Evolutionary conservation across 2,113 vertebrate genomes (phyloP).

Genomic region (Platysteira castanea): DNA sequence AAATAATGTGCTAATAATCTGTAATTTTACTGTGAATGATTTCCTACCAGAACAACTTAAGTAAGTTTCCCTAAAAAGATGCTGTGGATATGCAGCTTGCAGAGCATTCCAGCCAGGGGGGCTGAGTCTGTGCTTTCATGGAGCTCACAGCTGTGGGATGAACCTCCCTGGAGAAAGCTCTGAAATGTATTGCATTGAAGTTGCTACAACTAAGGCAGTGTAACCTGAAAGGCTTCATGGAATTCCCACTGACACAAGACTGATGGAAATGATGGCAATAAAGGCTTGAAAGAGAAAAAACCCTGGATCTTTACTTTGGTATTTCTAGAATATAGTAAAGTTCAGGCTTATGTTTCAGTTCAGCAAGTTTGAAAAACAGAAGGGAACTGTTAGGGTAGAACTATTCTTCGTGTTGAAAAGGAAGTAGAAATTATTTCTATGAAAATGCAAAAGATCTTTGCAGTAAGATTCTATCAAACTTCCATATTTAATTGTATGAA

Average conservation of each 20-base stretch:
- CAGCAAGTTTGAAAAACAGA: not conserved
- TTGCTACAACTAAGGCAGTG: not conserved
- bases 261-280: not conserved
- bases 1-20: not conserved
- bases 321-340: not conserved
- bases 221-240: not conserved
- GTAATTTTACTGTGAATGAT: not conserved
- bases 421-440: not conserved
- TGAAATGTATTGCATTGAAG: not conserved
- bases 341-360: not conserved
- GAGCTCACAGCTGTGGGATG: not conserved
- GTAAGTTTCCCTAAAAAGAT: not conserved
- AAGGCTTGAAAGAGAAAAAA: not conserved
- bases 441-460: not conserved
- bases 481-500: not conserved
- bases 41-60: not conserved
- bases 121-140: accelerated
- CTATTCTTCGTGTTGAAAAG: not conserved
- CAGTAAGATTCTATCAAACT: not conserved
- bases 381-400: not conserved
- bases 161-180: not conserved
- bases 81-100: not conserved
- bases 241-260: not conserved
- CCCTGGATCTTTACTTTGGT: not conserved
- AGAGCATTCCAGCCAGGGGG: not conserved